phyloP scores from a whole-genome alignment of 2,888 invertebrate genomes.

The Caenorhabditis panamensis region DNA sequence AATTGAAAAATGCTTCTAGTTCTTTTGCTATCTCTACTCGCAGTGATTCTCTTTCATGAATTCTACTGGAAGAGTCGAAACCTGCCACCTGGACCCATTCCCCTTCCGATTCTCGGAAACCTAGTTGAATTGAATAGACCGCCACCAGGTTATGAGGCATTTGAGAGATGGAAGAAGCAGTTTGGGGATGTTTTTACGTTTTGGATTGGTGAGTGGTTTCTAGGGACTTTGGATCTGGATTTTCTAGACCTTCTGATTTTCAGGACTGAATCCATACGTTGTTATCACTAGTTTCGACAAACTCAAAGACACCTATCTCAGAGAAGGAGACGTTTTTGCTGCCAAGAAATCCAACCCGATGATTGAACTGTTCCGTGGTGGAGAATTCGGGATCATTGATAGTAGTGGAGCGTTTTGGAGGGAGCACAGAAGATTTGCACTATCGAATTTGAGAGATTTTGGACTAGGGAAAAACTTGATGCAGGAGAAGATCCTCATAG shows the following conservation, averaged over 20 bases:
- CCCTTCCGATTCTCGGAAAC: conserved; percentile 53
- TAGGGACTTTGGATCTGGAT: too few relatives aligned
- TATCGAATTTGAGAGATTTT: conserved; percentile 55
- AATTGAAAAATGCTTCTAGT: too few relatives aligned
- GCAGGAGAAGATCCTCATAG: conserved; percentile 49
- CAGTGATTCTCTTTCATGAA: conserved; percentile 46
- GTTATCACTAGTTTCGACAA: conserved; percentile 42
- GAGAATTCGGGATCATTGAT: conserved; percentile 49
- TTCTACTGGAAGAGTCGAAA: conserved; percentile 57
- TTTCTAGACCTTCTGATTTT: not conserved
- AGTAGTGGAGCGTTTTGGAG: conserved; percentile 53
- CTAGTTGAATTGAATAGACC: conserved; percentile 5
- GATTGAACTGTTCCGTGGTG: conserved; percentile 35
- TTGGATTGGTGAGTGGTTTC: conserved; percentile 42
- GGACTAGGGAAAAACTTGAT: conserved; percentile 63
- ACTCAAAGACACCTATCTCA: conserved; percentile 62
- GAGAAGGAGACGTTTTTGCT: conserved; percentile 56
- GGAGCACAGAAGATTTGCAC: conserved; percentile 52
- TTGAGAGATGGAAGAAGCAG: conserved; percentile 31
- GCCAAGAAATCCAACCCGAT: conserved; percentile 41
- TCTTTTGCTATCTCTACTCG: conserved; percentile 10
- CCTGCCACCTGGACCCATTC: conserved; percentile 54
- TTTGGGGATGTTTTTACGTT: conserved; percentile 51
- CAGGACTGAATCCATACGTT: conserved; percentile 45
- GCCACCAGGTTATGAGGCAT: conserved; percentile 41